Base-by-base conservation (phyloP, 2,888 invertebrate species). In the Ophion costatus region DNA sequence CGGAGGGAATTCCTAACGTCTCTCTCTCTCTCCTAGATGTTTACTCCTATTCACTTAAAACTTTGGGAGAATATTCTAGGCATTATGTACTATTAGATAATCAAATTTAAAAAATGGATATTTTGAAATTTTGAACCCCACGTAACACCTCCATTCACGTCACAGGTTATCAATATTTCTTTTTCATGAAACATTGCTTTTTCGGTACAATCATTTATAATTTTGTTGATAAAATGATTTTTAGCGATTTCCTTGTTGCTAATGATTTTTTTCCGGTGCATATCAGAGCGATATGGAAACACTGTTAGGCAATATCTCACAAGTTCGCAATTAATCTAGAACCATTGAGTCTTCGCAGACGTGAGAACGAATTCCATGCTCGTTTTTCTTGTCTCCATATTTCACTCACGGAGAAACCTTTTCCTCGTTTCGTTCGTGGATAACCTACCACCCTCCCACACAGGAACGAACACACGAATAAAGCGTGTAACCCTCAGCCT, bases 371-470 rank as follows among this genome's bases (percentile, higher is more conserved):
- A 73, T 71, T 57, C 45, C 56, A 51, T 59, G 56, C 79, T 83
- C 74, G 59, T 69, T 75, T 73, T 73, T 69, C 61, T 61, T 56
- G 78, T 82, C 74, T 79, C 74, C 69, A 83, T 79, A 75, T 79
- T 56, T 75, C 79, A 83, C 79, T 75, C 74, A 57, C 63, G 71
- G 38, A 69, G 74, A 73, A 57, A 51, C 79, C 70, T 79, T 74
- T 73, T 56, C 78, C 69, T 57, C 24, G 42, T 73, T 33, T 56
- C 78, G 74, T 61, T 61, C 56, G 42, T 81, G 80, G 73, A 59
- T 78, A 51, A 69, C 56, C 51, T 57, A 11, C 45, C 10, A 45
- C 59, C 11, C 70, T 67, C 33, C 51, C 57, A 80, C 45, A 79
- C 29, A 51, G 38, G 29, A 20, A 61, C 33, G 17, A 38, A 56